Percentiles rank a stretch among this genome's conserved stretches.
Conservation (phyloP, 2,888 invertebrate genomes). For the Conistra vaccinii region DNA sequence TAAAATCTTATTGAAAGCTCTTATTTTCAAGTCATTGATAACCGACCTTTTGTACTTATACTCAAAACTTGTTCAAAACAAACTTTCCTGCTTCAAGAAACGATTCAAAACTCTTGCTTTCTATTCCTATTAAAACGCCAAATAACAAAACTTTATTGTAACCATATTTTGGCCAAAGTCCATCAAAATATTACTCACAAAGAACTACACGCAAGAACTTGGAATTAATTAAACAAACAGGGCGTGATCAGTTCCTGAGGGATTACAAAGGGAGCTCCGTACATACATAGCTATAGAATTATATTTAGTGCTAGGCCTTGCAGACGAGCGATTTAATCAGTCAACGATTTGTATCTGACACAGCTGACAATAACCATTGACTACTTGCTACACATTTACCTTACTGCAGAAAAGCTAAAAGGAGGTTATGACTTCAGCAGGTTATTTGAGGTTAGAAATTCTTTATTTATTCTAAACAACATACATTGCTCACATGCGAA, state of each 20-base stretch:
- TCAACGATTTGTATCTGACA: not conserved
- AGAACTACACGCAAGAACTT: constrained; percentile 54
- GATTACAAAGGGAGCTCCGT: constrained; percentile 48
- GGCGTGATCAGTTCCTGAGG: constrained; percentile 60
- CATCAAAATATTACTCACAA: constrained; percentile 40
- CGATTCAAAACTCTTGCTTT: not conserved
- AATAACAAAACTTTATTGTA: constrained; percentile 28
- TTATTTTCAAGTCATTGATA: not conserved
- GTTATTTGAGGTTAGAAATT: not conserved
- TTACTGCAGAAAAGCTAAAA: not conserved
- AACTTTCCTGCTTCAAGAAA: not conserved
- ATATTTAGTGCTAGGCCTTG: constrained; percentile 1
- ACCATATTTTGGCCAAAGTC: constrained; percentile 12
- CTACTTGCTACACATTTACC: not conserved
- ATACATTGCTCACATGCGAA: no score
- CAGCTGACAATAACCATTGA: not conserved
- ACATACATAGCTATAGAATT: constrained; percentile 23
- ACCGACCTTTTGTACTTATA: not conserved
- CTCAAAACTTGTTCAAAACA: not conserved
- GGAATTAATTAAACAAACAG: constrained; percentile 63
- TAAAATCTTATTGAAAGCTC: not conserved
- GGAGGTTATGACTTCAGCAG: not conserved
- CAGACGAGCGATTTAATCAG: constrained; percentile 29
- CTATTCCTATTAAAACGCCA: not conserved
- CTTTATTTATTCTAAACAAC: no score